These are phyloP conservation scores for Sarcophaga carnaria DNA, from an alignment of 2,888 invertebrate genomes.

Conservation along the genomic window DNA sequence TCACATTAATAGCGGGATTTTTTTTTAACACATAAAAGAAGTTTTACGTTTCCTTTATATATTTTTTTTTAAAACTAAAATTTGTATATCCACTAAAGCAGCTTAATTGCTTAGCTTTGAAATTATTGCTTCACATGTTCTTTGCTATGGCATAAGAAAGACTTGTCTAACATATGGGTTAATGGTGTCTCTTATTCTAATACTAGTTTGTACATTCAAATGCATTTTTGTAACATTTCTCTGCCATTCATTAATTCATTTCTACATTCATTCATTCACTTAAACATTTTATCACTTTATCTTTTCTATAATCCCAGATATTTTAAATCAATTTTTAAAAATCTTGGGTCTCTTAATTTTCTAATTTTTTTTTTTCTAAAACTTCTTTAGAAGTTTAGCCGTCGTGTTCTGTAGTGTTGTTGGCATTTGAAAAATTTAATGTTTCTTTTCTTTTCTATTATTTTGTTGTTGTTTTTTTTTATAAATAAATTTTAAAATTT, in stretches of 20 bases:
- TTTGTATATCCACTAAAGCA: neutral
- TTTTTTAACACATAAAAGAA: too few relatives aligned
- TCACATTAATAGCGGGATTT: too few relatives aligned
- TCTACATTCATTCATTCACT: neutral
- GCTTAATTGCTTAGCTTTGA: constrained; percentile 29
- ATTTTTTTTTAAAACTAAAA: too few relatives aligned
- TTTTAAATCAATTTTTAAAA: constrained; percentile 54
- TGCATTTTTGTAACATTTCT: too few relatives aligned
- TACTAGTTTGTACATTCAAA: too few relatives aligned
- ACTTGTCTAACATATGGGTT: too few relatives aligned
- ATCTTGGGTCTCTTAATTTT: constrained; percentile 33
- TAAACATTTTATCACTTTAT: neutral
- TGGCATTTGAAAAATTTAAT: constrained; percentile 30
- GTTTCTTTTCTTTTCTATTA: too few relatives aligned
- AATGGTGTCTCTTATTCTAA: too few relatives aligned
- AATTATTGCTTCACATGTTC: neutral
- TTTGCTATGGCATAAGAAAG: too few relatives aligned
- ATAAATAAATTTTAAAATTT: constrained; percentile 10
- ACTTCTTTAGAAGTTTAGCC: constrained; percentile 47
- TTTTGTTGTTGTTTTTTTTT: neutral
- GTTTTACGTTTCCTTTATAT: neutral
- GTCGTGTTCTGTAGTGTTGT: constrained; percentile 46
- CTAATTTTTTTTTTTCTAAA: neutral
- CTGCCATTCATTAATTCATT: too few relatives aligned
- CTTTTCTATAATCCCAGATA: constrained; percentile 40